Percentiles rank a stretch among this genome's conserved stretches.
phyloP scores from a whole-genome alignment of 1,140 invertebrate species.

The Lepidurus arcticus region DNA sequence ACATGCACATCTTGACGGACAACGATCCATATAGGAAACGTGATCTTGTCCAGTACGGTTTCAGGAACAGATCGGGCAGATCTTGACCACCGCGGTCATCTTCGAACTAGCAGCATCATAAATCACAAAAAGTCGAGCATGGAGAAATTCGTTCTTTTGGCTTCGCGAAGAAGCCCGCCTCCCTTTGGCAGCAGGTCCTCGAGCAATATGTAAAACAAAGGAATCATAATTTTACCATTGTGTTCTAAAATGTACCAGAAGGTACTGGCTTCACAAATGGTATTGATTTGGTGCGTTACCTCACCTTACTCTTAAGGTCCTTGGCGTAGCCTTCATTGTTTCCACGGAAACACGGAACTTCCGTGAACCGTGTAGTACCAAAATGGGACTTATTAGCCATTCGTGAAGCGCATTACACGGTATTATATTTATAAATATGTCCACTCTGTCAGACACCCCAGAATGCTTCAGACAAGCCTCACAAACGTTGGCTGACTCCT shows the following conservation, averaged over 20 bases:
- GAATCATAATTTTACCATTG: too few relatives aligned
- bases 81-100: not conserved
- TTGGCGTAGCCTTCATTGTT: not conserved
- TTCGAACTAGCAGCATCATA: not conserved
- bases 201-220: too few relatives aligned
- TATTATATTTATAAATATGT: not conserved
- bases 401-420: not conserved
- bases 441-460: not conserved
- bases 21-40: not conserved
- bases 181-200: too few relatives aligned
- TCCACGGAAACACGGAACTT: not conserved
- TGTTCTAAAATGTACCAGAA: not conserved
- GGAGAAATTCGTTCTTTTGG: not conserved
- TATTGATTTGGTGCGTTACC: not conserved
- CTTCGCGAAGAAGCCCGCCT: too few relatives aligned
- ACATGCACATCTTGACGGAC: not conserved
- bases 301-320: slow-evolving; percentile 18
- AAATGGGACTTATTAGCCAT: not conserved
- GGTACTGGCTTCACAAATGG: not conserved
- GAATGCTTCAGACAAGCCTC: not conserved
- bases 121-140: not conserved
- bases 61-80: not conserved
- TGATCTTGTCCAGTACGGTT: not conserved
- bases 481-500: not conserved
- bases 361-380: not conserved